Base-by-base conservation (phyloP, 2,888 invertebrate genomes). In the Helicoverpa assulta region DNA sequence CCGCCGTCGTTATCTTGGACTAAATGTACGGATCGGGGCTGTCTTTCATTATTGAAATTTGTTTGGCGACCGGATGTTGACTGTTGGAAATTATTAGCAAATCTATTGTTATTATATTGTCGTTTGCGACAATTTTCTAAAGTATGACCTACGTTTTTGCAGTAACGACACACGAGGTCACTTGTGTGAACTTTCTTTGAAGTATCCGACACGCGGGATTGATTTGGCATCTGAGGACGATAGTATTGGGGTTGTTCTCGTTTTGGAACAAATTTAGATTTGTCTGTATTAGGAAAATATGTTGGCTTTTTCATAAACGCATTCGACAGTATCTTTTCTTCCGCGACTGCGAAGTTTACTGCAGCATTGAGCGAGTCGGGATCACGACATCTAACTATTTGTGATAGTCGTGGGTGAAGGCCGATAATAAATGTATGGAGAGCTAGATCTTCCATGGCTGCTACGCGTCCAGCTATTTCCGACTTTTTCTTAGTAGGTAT, bases 361-460 rank as follows among this genome's bases (percentile, higher is more conserved):
- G 74, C 74, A 18, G 70, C 66, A 29, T 73, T 79, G 5, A 73
- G 40, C 5, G 53, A 59, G 62, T 62, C 67, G 0, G 69, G 71
- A 7, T 69, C 50, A 21, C 51, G 55, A 16, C 75, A 73, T 37
- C 71, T 53, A 1, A 78, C 63, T 29, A 75, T 70, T 14, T 60
- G 69, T 0, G 75, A 66, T 7, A 78, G 57, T 2, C 75, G 54
- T 5, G 69, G 68, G 12, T 58, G 47, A 0, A 75, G 33, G 2
- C 70, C 67, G 52, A 75, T 63, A 12, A 47, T 47, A 12, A 47
- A 47, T 47, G 14, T 47, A n/a, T 47, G 10, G 10, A 47, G 16
- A 14, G 47, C 47, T 47, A 47, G n/a, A 16, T 47, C 47, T 47
- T 47, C 14, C 47, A 47, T 47, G 16, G 47, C 16, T 12, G 47